A percentile compares a stretch with the other conserved stretches of the same genome.
These are phyloP conservation scores for Callopanchax toddi DNA, from an alignment of 2,113 vertebrate genomes.

Conservation along the genomic window DNA sequence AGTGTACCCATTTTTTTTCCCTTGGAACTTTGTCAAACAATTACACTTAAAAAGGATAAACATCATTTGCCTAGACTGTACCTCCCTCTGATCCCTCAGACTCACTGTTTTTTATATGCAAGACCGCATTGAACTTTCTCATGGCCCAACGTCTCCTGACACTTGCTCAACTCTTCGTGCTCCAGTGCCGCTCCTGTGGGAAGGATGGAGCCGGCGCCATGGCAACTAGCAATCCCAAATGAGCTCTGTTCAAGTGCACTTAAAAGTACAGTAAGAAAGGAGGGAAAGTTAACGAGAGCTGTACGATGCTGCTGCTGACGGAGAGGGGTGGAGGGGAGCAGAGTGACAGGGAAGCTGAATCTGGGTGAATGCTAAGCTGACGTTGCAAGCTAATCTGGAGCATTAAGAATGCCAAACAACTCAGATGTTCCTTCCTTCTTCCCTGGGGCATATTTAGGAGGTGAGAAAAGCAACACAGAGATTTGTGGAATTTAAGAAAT, in stretches of 20 bases:
- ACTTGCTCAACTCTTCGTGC: slow-evolving; percentile 34
- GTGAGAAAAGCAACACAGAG: slow-evolving; percentile 48
- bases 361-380: slow-evolving; percentile 62
- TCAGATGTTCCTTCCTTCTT: slow-evolving; percentile 30
- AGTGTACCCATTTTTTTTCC: slow-evolving; percentile 33
- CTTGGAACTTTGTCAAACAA: slow-evolving; percentile 36
- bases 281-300: slow-evolving; percentile 45
- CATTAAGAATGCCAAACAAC: slow-evolving; percentile 47
- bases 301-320: slow-evolving; percentile 34
- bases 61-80: slow-evolving; percentile 27
- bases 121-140: slow-evolving; percentile 73
- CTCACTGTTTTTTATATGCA: slow-evolving; percentile 38
- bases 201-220: slow-evolving; percentile 63
- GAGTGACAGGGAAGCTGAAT: slow-evolving; percentile 43
- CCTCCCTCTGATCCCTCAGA: slow-evolving; percentile 59
- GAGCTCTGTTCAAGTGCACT: slow-evolving; percentile 56
- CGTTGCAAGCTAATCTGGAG: slow-evolving; percentile 61
- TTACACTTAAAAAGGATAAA: slow-evolving; percentile 31
- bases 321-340: slow-evolving; percentile 39
- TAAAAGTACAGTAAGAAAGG: slow-evolving; percentile 62
- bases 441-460: slow-evolving; percentile 46
- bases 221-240: slow-evolving; percentile 68
- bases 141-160: slow-evolving; percentile 64
- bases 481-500: slow-evolving; percentile 41
- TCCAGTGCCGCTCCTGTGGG: slow-evolving; percentile 49